phyloP scores from a whole-genome alignment of 2,797 vertebrate species.

The Spinus olivaceus region DNA sequence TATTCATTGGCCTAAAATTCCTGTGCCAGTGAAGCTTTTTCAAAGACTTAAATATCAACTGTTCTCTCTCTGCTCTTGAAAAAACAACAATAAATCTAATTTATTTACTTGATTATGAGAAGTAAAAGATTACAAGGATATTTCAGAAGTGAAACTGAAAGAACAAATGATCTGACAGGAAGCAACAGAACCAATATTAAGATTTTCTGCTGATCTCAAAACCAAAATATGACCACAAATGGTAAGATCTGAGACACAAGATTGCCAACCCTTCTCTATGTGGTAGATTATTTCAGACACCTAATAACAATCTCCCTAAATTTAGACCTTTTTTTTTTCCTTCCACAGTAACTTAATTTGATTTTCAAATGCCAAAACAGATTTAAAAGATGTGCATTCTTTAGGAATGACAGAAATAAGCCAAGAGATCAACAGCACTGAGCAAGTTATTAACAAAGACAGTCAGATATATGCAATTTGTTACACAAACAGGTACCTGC shows the following conservation, averaged over 20 bases:
- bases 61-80: background rate
- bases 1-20: slow-evolving; percentile 3
- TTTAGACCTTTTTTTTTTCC: background rate
- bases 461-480: background rate
- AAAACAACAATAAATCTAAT: background rate
- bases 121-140: background rate
- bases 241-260: background rate
- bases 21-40: background rate
- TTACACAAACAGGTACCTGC: background rate
- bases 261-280: background rate
- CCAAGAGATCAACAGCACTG: background rate
- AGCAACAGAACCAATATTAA: background rate
- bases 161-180: background rate
- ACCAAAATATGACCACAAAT: background rate
- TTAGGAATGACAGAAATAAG: background rate
- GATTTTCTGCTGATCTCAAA: background rate
- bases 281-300: background rate
- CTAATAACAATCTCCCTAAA: background rate
- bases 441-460: background rate
- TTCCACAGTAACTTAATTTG: background rate
- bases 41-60: background rate
- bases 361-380: background rate
- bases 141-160: background rate
- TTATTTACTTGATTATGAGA: background rate
- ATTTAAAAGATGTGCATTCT: background rate